These are phyloP conservation scores for Trilocha varians DNA, from an alignment of 2,888 invertebrate species.

Conservation along the genomic window DNA sequence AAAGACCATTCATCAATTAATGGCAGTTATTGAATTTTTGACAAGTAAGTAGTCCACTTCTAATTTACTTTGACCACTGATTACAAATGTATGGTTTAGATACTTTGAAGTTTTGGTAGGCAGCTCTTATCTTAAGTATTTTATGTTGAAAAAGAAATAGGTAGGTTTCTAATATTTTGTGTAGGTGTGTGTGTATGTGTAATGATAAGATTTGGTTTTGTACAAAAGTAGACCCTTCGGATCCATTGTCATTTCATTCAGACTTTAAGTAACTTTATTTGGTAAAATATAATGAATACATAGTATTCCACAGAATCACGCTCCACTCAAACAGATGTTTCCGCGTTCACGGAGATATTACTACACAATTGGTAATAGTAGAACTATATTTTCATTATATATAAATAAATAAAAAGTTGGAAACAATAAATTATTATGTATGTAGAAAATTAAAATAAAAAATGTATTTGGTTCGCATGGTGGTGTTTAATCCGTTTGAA, in stretches of 20 bases:
- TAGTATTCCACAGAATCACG: constrained; percentile 43
- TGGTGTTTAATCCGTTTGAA: constrained; percentile 43
- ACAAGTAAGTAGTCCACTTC: too few relatives aligned
- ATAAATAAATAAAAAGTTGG: constrained; percentile 67
- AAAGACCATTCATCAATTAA: too few relatives aligned
- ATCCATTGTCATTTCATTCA: constrained; percentile 51
- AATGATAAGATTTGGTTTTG: constrained; percentile 47
- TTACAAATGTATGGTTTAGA: too few relatives aligned
- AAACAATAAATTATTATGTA: constrained; percentile 66
- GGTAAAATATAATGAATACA: constrained; percentile 55
- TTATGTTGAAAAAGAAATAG: too few relatives aligned
- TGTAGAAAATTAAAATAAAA: constrained; percentile 59
- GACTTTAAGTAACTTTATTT: constrained; percentile 58
- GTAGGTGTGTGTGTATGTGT: constrained; percentile 23
- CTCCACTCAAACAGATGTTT: background rate
- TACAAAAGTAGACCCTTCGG: constrained; percentile 37
- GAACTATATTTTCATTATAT: constrained; percentile 69
- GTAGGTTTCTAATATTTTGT: too few relatives aligned
- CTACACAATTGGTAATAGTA: constrained; percentile 58
- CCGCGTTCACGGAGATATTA: constrained; percentile 35
- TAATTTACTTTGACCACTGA: too few relatives aligned
- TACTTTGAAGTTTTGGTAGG: too few relatives aligned
- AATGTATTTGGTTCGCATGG: constrained; percentile 48
- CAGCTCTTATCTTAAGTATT: too few relatives aligned
- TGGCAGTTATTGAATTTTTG: too few relatives aligned